A percentile compares a stretch with the other conserved stretches of the same genome.
Evolutionary conservation across 2,113 vertebrate species (phyloP).

Genomic region (Pterocles gutturalis): DNA sequence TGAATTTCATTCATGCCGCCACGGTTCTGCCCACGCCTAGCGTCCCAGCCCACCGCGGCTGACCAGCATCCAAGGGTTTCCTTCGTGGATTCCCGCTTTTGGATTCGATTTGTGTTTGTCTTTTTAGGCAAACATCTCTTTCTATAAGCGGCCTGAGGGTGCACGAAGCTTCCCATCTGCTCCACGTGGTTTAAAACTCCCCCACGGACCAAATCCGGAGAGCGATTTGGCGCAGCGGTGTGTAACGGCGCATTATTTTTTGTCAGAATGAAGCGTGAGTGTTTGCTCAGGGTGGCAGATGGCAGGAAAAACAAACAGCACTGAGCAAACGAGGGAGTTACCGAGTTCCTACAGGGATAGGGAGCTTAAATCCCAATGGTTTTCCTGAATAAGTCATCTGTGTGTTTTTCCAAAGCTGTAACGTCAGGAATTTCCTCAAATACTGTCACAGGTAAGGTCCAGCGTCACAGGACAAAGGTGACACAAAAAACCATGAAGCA

Average conservation of each 20-base stretch:
- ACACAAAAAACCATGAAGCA: not conserved
- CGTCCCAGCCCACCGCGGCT: not conserved
- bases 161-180: too few relatives aligned
- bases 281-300: not conserved
- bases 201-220: too few relatives aligned
- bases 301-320: not conserved
- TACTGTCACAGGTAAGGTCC: not conserved
- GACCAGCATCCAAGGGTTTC: not conserved
- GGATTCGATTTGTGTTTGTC: too few relatives aligned
- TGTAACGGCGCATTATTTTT: too few relatives aligned
- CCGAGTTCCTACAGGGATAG: not conserved
- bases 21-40: not conserved
- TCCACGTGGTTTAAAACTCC: too few relatives aligned
- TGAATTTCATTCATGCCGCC: not conserved
- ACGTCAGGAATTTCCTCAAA: not conserved
- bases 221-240: too few relatives aligned
- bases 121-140: too few relatives aligned
- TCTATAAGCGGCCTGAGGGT: too few relatives aligned
- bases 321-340: not conserved
- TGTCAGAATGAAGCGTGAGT: not conserved
- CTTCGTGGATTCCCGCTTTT: rapidly evolving
- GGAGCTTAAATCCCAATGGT: not conserved
- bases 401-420: not conserved
- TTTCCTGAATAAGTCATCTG: not conserved
- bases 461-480: not conserved